Percentiles rank a stretch among this genome's conserved stretches.
phyloP scores from a whole-genome alignment of 2,797 vertebrate genomes.

The Dromococcyx pavoninus region DNA sequence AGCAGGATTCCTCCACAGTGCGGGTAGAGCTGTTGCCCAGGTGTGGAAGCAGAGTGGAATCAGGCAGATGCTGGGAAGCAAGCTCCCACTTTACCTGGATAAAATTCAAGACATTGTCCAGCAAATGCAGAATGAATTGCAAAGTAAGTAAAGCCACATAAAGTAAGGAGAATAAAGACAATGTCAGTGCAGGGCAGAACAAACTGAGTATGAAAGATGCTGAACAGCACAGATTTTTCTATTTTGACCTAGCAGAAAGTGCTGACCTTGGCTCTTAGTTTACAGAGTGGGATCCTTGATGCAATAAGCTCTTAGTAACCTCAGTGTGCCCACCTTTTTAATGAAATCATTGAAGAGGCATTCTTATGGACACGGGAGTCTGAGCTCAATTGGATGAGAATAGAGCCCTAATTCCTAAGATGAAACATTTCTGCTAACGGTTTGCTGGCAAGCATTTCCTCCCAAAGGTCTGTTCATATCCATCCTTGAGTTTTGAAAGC shows the following conservation, averaged over 20 bases:
- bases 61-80: conserved; percentile 54
- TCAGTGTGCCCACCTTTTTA: neutral
- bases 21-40: neutral
- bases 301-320: neutral
- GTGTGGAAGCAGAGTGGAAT: conserved; percentile 75
- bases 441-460: neutral
- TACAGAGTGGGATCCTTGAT: neutral
- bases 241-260: neutral
- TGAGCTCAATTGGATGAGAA: neutral
- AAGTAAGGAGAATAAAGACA: neutral
- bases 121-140: conserved; percentile 82
- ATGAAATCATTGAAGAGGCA: neutral
- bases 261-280: neutral
- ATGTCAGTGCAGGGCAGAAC: neutral
- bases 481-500: neutral
- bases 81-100: conserved; percentile 72
- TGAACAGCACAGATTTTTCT: neutral
- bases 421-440: neutral
- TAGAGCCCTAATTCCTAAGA: neutral
- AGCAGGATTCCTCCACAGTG: conserved; percentile 57
- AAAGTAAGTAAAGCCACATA: conserved; percentile 74
- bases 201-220: neutral
- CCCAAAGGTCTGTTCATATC: neutral
- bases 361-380: neutral
- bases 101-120: conserved; percentile 75